A percentile compares a stretch with the other conserved stretches of the same genome.
These are phyloP conservation scores for Thymelicus sylvestris DNA, from an alignment of 2,888 invertebrate genomes.

Conservation along the genomic window DNA sequence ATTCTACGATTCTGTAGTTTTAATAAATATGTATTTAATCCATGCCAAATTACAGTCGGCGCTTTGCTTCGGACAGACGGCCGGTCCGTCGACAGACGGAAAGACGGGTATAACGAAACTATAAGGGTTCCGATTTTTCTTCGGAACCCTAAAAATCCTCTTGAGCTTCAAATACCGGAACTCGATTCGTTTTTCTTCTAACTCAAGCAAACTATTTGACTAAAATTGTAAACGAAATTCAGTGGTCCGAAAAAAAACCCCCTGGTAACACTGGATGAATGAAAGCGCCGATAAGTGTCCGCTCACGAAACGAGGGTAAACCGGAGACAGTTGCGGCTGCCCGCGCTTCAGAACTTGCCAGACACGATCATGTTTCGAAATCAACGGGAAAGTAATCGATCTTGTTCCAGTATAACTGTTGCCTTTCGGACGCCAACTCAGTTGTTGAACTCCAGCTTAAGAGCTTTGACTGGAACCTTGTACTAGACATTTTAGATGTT, in stretches of 20 bases:
- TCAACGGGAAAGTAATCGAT: conserved; percentile 6
- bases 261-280: not conserved
- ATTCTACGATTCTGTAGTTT: too few species aligned
- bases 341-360: conserved; percentile 7
- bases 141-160: too few species aligned
- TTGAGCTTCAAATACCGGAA: too few species aligned
- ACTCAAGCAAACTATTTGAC: too few species aligned
- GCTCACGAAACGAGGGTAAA: conserved; percentile 12
- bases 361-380: conserved; percentile 4
- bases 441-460: not conserved
- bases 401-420: not conserved
- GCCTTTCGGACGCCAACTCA: not conserved
- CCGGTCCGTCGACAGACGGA: too few species aligned
- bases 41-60: too few species aligned
- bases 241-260: not conserved
- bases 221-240: too few species aligned
- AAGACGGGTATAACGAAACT: too few species aligned
- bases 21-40: too few species aligned
- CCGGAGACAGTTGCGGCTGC: conserved; percentile 22
- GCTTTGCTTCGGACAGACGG: too few species aligned
- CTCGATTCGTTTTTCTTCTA: too few species aligned
- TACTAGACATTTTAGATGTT: not conserved
- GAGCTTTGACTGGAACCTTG: not conserved
- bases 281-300: not conserved
- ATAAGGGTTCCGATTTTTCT: too few species aligned